These are phyloP conservation scores for Engraulis encrasicolus DNA, from an alignment of 2,113 vertebrate species.

Conservation along the genomic window DNA sequence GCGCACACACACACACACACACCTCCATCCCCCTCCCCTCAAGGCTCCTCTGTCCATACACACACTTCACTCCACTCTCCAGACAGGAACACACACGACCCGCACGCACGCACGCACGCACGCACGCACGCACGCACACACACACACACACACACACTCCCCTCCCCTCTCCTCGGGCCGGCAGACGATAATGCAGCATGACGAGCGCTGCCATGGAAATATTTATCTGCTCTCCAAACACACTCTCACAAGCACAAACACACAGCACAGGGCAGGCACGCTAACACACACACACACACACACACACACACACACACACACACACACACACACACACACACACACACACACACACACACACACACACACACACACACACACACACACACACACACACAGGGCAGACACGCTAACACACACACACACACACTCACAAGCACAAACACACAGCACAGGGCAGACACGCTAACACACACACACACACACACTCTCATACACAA, in stretches of 20 bases:
- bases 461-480: background rate
- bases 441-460: background rate
- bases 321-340: background rate
- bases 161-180: background rate
- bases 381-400: too few relatives aligned
- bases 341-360: background rate
- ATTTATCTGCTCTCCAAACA: constrained; percentile 10
- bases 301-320: background rate
- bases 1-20: too few relatives aligned
- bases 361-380: background rate
- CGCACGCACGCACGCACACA: too few relatives aligned
- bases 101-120: too few relatives aligned
- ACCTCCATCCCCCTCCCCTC: background rate
- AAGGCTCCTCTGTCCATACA: background rate
- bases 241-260: background rate
- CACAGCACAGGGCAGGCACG: background rate
- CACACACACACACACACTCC: background rate
- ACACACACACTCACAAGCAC: background rate
- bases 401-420: too few relatives aligned
- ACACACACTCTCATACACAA: background rate
- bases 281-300: background rate
- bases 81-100: too few relatives aligned
- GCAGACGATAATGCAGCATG: constrained; percentile 15
- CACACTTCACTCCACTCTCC: background rate
- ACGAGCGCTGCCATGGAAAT: constrained; percentile 10